phyloP scores from a whole-genome alignment of 1,140 invertebrate species.

The Lucilia cuprina region DNA sequence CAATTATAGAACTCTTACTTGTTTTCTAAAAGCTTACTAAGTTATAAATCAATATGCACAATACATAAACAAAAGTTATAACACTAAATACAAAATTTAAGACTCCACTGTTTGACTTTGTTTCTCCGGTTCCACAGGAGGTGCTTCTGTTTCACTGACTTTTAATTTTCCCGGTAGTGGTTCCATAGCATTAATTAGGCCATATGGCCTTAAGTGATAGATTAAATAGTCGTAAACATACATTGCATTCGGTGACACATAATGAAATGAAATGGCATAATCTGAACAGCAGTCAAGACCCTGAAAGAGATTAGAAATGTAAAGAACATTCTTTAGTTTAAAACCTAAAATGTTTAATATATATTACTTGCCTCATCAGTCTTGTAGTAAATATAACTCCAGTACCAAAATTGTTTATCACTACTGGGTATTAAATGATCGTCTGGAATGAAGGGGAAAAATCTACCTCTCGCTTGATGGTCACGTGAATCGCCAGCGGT shows the following conservation, averaged over 20 bases:
- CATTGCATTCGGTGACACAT: conserved; percentile 92
- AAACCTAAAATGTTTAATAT: no score
- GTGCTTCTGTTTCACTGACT: conserved; percentile 50
- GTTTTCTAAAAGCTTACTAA: neutral
- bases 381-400: conserved; percentile 93
- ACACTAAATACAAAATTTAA: neutral
- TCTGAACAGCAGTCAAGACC: conserved; percentile 95
- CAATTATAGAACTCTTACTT: no score
- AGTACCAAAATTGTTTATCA: conserved; percentile 90
- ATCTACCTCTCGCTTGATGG: conserved; percentile 81
- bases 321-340: neutral
- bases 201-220: conserved; percentile 93
- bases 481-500: conserved; percentile 88
- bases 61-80: neutral
- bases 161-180: conserved; percentile 48
- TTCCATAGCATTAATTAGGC: conserved; percentile 61
- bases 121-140: conserved; percentile 28
- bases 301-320: conserved; percentile 64
- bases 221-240: conserved; percentile 96
- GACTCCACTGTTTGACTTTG: neutral
- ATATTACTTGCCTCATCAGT: conserved; percentile 74
- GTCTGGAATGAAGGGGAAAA: conserved; percentile 93
- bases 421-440: conserved; percentile 88
- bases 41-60: neutral
- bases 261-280: conserved; percentile 95